A percentile compares a stretch with the other conserved stretches of the same genome.
Evolutionary conservation across 2,888 invertebrate genomes (phyloP).

Genomic region (Zhuqinia jingwanae): DNA sequence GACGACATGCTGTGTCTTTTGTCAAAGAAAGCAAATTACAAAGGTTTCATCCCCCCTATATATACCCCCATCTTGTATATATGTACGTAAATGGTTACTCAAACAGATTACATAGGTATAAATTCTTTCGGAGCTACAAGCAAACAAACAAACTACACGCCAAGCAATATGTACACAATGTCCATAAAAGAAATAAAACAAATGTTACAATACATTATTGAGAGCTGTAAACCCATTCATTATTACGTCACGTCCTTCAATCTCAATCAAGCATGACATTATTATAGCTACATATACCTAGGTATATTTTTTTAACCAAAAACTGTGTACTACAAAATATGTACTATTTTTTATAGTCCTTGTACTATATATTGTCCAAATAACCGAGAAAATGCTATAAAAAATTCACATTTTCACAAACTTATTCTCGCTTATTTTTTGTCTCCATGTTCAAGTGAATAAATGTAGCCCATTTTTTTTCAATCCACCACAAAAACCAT

Average conservation of each 20-base stretch:
- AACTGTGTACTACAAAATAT: background rate
- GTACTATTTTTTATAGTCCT: background rate
- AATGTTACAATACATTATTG: background rate
- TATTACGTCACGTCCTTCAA: conserved; percentile 54
- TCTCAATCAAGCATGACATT: conserved; percentile 54
- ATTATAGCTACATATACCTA: background rate
- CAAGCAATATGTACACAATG: background rate
- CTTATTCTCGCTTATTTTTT: background rate
- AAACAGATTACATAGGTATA: too few species aligned
- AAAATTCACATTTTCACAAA: conserved; percentile 24
- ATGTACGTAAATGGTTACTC: too few species aligned
- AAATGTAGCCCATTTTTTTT: conserved; percentile 8
- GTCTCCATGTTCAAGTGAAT: background rate
- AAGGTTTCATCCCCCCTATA: conserved; percentile 19
- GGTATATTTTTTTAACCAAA: too few species aligned
- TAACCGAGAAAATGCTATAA: background rate
- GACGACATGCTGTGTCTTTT: conserved; percentile 27
- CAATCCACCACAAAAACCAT: background rate
- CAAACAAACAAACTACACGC: background rate
- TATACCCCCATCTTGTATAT: background rate
- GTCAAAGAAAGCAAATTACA: conserved; percentile 29
- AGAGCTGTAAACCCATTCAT: conserved; percentile 21
- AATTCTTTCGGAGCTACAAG: too few species aligned
- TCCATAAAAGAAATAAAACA: conserved; percentile 15
- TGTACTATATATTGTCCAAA: background rate